These are phyloP conservation scores for Sciurus vulgaris DNA, from an alignment of 2,797 vertebrate species.

Conservation along the genomic window DNA sequence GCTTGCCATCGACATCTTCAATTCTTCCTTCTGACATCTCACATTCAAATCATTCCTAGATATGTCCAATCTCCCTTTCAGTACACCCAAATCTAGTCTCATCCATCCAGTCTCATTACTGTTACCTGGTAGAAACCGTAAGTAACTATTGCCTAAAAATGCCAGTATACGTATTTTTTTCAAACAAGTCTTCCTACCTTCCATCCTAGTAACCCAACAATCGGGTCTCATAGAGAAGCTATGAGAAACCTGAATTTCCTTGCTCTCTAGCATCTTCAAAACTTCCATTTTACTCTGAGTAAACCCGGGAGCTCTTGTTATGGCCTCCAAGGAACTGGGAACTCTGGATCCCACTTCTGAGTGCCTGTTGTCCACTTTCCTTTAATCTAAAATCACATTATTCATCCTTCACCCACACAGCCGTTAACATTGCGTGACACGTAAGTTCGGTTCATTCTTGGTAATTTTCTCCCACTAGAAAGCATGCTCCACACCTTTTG, in stretches of 20 bases:
- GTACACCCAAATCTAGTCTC: not conserved
- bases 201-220: not conserved
- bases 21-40: not conserved
- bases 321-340: not conserved
- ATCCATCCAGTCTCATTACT: not conserved
- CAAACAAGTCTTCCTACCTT: not conserved
- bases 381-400: not conserved
- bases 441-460: not conserved
- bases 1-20: not conserved
- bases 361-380: not conserved
- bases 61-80: not conserved
- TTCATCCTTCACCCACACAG: not conserved
- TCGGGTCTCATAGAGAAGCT: not conserved
- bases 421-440: not conserved
- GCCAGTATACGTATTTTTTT: not conserved
- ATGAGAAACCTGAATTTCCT: not conserved
- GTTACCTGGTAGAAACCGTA: not conserved
- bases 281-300: not conserved
- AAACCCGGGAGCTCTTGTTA: not conserved
- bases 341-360: too few relatives aligned
- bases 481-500: not conserved
- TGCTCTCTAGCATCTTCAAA: not conserved
- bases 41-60: not conserved
- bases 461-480: not conserved
- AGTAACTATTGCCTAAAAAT: not conserved